Evolutionary conservation across 2,797 vertebrate species (phyloP), one percentile per base, ranked within the genome.

Genomic region (Poeciliopsis paucimaculata): DNA sequence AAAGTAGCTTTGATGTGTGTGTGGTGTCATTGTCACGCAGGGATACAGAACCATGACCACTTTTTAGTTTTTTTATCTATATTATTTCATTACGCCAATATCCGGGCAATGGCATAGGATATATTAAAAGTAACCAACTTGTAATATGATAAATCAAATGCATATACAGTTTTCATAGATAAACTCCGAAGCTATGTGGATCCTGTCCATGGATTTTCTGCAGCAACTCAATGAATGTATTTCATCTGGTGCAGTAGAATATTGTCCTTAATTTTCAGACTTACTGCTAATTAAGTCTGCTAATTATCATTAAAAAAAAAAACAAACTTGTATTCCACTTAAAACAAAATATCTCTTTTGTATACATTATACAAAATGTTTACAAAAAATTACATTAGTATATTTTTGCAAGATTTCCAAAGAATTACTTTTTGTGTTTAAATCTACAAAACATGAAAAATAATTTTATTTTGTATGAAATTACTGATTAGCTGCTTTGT

Each of bases 171-270:
- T 51, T 51, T 51, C 18, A 51, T 51, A 4, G 1, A 13, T 60
- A 13, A 60, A 28, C n/a, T 57, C 10, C 55, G 15, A 49, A 73
- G 72, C 47, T 53, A 13, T 39, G 9, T 16, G 8, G 20, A 74
- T 34, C 34, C 13, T 34, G 72, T 26, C 49, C 5, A 88, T 92
- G 90, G 88, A 90, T 79, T 83, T 83, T 79, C 88, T 92, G 83
- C 84, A 87, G 76, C 57, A 85, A 82, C 82, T 4, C 2, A 77
- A 51, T 49, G 55, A 45, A 79, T 78, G 79, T 36, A 75, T 77
- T 90, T 87, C 82, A 76, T 84, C 72, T 77, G 41, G 46, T 77
- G 28, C 15, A 34, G 53, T 20, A 43, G 45, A 39, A 45, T 74
- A 81, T 81, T 55, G 9, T 36, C 68, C 70, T 86, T 34, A 74